Evolutionary conservation across 2,888 invertebrate genomes (phyloP).

Genomic region (Teinopalpus imperialis): DNA sequence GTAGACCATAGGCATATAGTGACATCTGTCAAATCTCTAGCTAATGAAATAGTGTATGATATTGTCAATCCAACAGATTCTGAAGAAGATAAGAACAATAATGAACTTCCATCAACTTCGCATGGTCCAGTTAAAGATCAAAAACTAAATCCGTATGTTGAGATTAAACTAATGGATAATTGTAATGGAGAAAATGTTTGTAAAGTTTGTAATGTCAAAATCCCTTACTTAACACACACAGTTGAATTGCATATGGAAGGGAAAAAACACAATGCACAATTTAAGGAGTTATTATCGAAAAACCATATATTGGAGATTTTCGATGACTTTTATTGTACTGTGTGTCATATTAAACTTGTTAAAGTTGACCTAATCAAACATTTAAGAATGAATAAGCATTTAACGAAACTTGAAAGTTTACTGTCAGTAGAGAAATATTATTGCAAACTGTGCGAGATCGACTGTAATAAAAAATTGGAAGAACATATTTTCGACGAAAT

Average conservation of each 20-base stretch:
- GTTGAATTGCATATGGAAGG: slow-evolving; percentile 1
- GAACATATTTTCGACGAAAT: too few species aligned
- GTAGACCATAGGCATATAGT: neutral
- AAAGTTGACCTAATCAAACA: neutral
- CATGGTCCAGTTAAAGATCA: neutral
- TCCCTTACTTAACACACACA: slow-evolving; percentile 1
- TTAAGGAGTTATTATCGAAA: neutral
- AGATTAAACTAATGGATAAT: neutral
- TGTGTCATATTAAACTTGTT: neutral
- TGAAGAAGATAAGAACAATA: too few species aligned
- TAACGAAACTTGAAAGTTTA: neutral
- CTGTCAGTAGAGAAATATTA: too few species aligned
- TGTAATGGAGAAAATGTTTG: neutral
- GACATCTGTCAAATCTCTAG: neutral
- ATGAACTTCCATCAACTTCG: too few species aligned
- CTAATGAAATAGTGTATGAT: neutral
- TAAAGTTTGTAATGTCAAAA: slow-evolving; percentile 5
- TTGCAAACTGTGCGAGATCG: too few species aligned
- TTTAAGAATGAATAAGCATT: neutral
- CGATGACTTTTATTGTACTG: neutral
- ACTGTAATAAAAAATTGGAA: too few species aligned
- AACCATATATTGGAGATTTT: neutral
- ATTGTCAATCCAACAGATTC: too few species aligned
- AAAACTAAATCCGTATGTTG: neutral
- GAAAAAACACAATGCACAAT: neutral